Evolutionary conservation across 2,113 vertebrate genomes (phyloP).

Genomic region (Aegotheles bennettii): DNA sequence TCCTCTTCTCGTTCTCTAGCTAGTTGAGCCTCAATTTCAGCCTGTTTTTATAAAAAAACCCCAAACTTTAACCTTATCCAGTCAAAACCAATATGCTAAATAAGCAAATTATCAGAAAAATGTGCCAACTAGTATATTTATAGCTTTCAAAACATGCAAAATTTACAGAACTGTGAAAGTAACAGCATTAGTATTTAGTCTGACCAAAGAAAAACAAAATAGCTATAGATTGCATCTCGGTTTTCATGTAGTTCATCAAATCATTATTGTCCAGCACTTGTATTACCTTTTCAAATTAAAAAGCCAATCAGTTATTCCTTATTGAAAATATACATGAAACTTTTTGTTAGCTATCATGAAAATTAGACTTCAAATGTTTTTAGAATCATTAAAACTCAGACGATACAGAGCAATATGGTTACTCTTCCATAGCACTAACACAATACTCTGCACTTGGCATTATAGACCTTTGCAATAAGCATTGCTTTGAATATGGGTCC

Average conservation of each 20-base stretch:
- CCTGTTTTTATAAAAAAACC: conserved; percentile 64
- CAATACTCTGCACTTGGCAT: background rate
- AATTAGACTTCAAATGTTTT: background rate
- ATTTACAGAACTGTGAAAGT: background rate
- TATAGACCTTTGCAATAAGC: background rate
- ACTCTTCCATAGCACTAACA: background rate
- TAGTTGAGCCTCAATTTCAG: conserved; percentile 90
- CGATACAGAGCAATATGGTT: background rate
- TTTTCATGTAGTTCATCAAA: background rate
- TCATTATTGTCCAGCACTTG: background rate
- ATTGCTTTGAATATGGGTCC: background rate
- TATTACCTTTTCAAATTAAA: background rate
- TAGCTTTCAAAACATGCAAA: background rate
- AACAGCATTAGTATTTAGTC: background rate
- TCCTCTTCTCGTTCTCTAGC: conserved; percentile 85
- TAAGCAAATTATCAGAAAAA: background rate
- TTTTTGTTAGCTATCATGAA: background rate
- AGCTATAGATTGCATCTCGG: background rate
- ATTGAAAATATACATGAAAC: background rate
- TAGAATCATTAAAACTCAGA: background rate
- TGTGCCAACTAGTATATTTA: background rate
- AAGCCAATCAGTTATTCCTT: background rate
- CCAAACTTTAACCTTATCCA: background rate
- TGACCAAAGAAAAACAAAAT: background rate
- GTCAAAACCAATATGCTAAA: background rate